phyloP scores from a whole-genome alignment of 2,113 vertebrate species.

The Anarrhichthys ocellatus region DNA sequence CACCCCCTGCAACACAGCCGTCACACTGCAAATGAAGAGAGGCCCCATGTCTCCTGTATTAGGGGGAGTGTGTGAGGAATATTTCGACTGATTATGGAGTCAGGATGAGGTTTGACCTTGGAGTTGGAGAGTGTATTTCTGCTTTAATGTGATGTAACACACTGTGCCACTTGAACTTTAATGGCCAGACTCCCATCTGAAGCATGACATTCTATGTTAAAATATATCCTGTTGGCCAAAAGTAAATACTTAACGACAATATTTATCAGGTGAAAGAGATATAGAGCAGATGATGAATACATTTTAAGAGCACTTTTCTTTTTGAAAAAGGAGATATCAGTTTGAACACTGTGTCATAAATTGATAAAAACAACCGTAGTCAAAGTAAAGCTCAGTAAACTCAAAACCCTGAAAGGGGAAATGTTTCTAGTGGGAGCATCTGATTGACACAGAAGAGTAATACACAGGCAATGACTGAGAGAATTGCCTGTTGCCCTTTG shows the following conservation, averaged over 20 bases:
- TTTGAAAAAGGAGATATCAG: neutral
- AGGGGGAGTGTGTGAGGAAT: constrained; percentile 44
- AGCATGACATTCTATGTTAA: neutral
- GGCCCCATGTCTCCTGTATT: constrained; percentile 57
- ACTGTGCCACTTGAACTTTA: constrained; percentile 15
- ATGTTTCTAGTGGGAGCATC: neutral
- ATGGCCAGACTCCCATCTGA: neutral
- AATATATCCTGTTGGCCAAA: neutral
- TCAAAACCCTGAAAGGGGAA: neutral
- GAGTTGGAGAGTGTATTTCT: constrained; percentile 18
- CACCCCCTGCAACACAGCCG: constrained; percentile 62
- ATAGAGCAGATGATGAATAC: neutral
- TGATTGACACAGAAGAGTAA: constrained; percentile 8
- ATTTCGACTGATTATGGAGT: constrained; percentile 51
- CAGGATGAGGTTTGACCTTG: constrained; percentile 51
- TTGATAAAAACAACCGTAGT: neutral
- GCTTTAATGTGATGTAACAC: constrained; percentile 47
- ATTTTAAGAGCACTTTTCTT: neutral
- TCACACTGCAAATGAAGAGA: constrained; percentile 62
- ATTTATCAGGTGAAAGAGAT: neutral
- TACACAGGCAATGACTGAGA: constrained; percentile 1
- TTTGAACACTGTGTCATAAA: neutral
- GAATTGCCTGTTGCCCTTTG: constrained; percentile 2
- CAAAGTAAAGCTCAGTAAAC: neutral
- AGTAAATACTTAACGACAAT: neutral